phyloP scores from a whole-genome alignment of 2,113 vertebrate genomes.

The Zonotrichia leucophrys region DNA sequence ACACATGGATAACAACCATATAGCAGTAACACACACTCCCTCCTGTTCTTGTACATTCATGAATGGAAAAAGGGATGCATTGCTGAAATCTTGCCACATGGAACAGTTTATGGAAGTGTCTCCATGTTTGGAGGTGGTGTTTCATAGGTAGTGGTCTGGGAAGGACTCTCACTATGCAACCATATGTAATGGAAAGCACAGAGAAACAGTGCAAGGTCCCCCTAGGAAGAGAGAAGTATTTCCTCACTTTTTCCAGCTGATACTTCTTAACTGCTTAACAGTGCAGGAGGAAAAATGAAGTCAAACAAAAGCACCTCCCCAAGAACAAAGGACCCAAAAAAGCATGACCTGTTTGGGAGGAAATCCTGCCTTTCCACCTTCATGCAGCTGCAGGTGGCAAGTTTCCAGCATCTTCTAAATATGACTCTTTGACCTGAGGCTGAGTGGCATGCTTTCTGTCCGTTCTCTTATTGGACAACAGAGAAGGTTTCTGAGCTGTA shows the following conservation, averaged over 20 bases:
- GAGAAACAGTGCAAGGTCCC: neutral
- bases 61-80: neutral
- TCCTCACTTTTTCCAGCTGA: neutral
- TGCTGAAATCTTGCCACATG: neutral
- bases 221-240: neutral
- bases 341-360: constrained; percentile 53
- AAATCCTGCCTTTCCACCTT: constrained; percentile 64
- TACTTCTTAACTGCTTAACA: neutral
- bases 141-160: neutral
- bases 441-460: neutral
- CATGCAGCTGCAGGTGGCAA: constrained; percentile 56
- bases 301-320: neutral
- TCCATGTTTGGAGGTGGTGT: neutral
- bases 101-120: neutral
- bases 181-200: neutral
- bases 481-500: neutral
- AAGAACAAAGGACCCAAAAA: constrained; percentile 56
- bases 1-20: neutral
- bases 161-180: neutral
- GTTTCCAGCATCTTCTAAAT: constrained; percentile 50
- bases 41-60: neutral
- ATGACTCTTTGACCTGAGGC: constrained; percentile 4
- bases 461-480: neutral
- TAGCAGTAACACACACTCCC: neutral
- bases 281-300: neutral